Evolutionary conservation across 2,888 invertebrate species (phyloP), one percentile per base, ranked within the genome.

Genomic region (Leptopterna dolabrata): DNA sequence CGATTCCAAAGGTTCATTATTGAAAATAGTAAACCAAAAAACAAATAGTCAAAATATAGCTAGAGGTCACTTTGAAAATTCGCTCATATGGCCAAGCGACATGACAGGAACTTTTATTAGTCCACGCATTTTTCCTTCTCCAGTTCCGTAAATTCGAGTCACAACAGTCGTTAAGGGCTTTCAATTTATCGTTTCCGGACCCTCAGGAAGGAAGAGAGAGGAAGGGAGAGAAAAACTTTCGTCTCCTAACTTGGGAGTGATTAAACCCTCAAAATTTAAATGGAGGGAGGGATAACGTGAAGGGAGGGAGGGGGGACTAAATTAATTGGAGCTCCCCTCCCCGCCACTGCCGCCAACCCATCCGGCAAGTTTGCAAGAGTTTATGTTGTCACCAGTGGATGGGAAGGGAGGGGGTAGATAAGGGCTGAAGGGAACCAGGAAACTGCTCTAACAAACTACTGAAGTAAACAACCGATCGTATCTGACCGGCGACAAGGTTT

Each of bases 251-350:
- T 63, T 19, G 24, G n/a, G 24, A 63, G 63, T 19, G 63, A 63
- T 63, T 63, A 63, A 63, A 63, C 63, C 63, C 63, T 63, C 63
- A 63, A 63, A 63, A 63, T 63, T 63, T 63, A 63, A 27, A 63
- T n/a, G 0, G 63, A 63, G 63, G 47, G 63, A 63, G 63, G 47
- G 63, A 36, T 7, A 7, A 36, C 7, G 36, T 36, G 7, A 36
- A 2, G 36, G 36, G 7, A 7, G 36, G 2, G 36, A 36, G 36
- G 36, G 36, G 36, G 36, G 7, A 7, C 7, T 24, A 24, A 63
- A 63, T 63, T 63, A 63, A 63, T 63, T 63, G 63, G 24, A 24
- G 63, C 55, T 19, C 55, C 19, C 19, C 55, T 9, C 55, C 11
- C 63, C 63, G 4, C 24, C 63, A 1, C 24, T 7, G 0, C 1